A percentile compares a stretch with the other conserved stretches of the same genome.
Evolutionary conservation across 2,888 invertebrate genomes (phyloP).

Genomic region (Byasa hedistus): DNA sequence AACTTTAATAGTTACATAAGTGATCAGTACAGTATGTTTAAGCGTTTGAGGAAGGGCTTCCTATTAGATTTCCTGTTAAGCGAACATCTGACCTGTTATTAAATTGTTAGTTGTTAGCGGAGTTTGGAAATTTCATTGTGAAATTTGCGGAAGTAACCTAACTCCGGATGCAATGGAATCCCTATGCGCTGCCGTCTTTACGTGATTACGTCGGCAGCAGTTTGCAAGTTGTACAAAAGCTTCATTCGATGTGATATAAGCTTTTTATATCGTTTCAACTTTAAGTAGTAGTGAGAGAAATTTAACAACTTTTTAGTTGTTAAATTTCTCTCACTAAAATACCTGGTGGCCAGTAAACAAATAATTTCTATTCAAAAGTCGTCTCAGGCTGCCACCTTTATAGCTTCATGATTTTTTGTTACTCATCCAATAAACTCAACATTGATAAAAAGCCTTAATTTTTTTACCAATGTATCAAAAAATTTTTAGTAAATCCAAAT

Average conservation of each 20-base stretch:
- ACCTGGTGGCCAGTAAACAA: no score
- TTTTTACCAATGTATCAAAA: no score
- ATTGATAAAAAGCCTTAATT: no score
- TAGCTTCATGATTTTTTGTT: no score
- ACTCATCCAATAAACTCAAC: no score
- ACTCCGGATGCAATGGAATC: slow-evolving; percentile 25
- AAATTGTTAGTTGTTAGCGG: slow-evolving; percentile 25
- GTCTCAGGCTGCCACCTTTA: no score
- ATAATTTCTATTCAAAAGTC: no score
- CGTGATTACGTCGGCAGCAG: slow-evolving; percentile 20
- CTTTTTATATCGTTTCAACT: slow-evolving; percentile 8
- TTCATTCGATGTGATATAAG: slow-evolving; percentile 14
- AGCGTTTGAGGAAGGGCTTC: slow-evolving; percentile 3
- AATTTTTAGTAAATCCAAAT: no score
- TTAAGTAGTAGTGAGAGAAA: not conserved
- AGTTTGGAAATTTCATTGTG: slow-evolving; percentile 22
- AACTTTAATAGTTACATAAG: not conserved
- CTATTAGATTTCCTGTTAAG: slow-evolving; percentile 9
- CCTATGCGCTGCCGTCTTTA: slow-evolving; percentile 18
- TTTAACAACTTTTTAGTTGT: not conserved
- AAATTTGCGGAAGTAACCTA: slow-evolving; percentile 22
- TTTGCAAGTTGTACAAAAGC: slow-evolving; percentile 14
- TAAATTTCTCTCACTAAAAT: no score
- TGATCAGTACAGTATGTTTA: not conserved
- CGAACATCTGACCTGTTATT: slow-evolving; percentile 11